Percentiles rank a stretch among this genome's conserved stretches.
phyloP scores from a whole-genome alignment of 2,113 vertebrate species.

The Paracanthobrama guichenoti region DNA sequence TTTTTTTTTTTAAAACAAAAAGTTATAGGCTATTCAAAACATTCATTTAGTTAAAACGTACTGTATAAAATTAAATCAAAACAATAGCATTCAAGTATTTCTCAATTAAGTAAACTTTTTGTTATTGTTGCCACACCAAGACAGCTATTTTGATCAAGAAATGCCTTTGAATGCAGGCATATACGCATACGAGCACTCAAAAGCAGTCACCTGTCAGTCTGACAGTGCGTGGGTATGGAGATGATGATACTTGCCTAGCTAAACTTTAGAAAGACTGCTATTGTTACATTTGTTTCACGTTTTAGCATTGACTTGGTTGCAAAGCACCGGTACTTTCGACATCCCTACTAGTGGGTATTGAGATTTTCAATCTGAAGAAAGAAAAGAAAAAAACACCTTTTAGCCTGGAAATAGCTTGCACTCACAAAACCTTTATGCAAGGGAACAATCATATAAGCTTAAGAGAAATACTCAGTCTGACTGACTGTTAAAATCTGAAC shows the following conservation, averaged over 20 bases:
- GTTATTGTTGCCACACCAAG: background rate
- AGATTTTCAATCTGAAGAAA: background rate
- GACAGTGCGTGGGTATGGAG: background rate
- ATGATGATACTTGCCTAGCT: background rate
- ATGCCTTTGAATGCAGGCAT: background rate
- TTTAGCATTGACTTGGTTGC: background rate
- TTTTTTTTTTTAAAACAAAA: too few relatives aligned
- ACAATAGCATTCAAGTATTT: background rate
- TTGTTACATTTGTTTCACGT: background rate
- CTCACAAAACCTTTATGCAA: conserved; percentile 9
- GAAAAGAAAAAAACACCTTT: background rate
- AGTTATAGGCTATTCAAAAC: background rate
- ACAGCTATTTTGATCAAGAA: background rate
- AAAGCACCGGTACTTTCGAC: background rate
- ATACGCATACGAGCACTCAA: background rate
- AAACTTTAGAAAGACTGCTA: background rate
- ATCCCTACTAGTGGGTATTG: background rate
- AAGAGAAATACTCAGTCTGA: background rate
- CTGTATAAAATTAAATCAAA: background rate
- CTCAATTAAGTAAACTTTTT: background rate
- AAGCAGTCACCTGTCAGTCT: background rate
- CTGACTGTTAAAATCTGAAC: conserved; percentile 15
- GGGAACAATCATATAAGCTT: conserved; percentile 2
- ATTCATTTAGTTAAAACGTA: background rate
- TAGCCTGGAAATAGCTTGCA: background rate